Conservation (phyloP, 92 coral and sea anemone species). For the Pocillopora meandrina region DNA sequence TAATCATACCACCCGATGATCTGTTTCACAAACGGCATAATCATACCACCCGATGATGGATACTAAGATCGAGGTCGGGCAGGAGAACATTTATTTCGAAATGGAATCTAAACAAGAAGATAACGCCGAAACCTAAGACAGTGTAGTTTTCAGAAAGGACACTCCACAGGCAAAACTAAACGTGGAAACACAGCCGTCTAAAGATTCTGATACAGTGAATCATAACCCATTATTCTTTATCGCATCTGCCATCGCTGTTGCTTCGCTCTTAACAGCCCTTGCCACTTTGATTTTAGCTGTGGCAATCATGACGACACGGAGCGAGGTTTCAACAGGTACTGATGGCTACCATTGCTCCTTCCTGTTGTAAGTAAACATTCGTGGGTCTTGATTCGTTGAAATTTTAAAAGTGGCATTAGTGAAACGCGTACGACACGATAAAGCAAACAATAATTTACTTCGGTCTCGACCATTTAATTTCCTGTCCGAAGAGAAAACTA, state of each 20-base stretch:
- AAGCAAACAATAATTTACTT: too few species aligned
- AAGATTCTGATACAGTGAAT: not conserved
- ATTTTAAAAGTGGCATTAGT: too few species aligned
- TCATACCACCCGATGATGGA: too few species aligned
- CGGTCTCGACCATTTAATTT: too few species aligned
- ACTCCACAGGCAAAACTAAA: not conserved
- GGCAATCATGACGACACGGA: not conserved
- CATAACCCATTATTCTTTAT: not conserved
- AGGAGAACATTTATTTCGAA: not conserved
- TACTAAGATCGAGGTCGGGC: not conserved
- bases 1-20: too few species aligned
- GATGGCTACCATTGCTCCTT: not conserved
- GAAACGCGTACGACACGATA: too few species aligned
- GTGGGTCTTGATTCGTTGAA: too few species aligned
- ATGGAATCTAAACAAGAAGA: not conserved
- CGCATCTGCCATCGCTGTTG: not conserved
- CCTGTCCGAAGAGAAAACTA: too few species aligned
- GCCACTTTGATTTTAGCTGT: not conserved
- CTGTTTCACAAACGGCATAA: too few species aligned
- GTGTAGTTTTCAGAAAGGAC: not conserved
- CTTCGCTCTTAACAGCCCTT: not conserved
- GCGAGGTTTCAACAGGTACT: too few species aligned
- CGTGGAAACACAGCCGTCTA: not conserved
- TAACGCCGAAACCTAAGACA: not conserved
- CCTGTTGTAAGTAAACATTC: too few species aligned